These are phyloP conservation scores for Pantala flavescens DNA, from an alignment of 1,140 invertebrate species.

Conservation along the genomic window DNA sequence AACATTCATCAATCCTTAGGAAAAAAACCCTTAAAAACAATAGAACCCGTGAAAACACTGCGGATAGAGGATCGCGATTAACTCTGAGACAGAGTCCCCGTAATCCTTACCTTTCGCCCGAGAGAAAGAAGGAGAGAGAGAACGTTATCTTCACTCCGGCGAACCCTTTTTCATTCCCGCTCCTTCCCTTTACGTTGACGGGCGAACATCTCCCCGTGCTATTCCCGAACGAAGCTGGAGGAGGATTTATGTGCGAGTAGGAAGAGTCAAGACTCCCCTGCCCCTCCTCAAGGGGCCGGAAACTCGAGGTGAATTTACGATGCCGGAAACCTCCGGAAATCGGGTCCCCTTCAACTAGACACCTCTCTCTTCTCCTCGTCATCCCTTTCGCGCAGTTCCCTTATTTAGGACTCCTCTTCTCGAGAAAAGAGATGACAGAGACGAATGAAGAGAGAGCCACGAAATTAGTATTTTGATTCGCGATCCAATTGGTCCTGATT, in stretches of 20 bases:
- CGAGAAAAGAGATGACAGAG: neutral
- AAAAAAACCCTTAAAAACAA: too few relatives aligned
- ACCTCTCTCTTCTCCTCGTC: neutral
- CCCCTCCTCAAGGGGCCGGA: neutral
- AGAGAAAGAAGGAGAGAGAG: neutral
- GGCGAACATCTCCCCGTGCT: neutral
- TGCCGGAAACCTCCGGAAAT: constrained; percentile 3
- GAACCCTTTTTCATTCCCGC: neutral
- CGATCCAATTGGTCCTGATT: constrained; percentile 5
- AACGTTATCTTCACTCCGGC: neutral
- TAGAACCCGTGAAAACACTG: neutral
- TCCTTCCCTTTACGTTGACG: neutral
- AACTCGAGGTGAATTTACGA: constrained; percentile 9
- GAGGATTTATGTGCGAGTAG: neutral
- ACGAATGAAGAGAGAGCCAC: neutral
- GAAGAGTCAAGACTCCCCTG: neutral
- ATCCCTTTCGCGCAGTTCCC: neutral
- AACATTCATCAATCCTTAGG: too few relatives aligned
- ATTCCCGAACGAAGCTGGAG: constrained; percentile 3
- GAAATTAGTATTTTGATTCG: neutral
- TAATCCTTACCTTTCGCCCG: neutral
- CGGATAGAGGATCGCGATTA: neutral
- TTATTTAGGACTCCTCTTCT: neutral
- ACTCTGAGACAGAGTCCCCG: neutral
- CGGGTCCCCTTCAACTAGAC: constrained; percentile 1